Conservation (phyloP, 2,797 vertebrate species). For the Argentina silus region DNA sequence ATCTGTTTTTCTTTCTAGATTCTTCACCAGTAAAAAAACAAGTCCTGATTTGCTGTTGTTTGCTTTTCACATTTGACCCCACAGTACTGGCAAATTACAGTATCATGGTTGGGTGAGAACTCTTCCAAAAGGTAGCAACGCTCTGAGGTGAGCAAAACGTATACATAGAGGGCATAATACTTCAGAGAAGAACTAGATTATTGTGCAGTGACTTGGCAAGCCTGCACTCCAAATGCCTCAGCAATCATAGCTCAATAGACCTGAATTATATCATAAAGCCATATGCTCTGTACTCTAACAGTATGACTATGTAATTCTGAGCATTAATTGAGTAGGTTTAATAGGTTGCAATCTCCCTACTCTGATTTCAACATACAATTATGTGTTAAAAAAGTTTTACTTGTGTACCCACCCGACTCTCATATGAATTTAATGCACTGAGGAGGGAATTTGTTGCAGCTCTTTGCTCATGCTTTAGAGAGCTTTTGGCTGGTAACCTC, state of each 20-base stretch:
- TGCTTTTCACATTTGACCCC: no score
- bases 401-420: background rate
- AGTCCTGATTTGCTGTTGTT: no score
- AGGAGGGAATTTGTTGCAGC: background rate
- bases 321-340: background rate
- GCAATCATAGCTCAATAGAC: background rate
- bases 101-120: constrained; percentile 24
- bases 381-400: background rate
- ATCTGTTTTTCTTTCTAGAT: no score
- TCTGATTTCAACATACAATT: background rate
- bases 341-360: background rate
- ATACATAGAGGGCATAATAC: background rate
- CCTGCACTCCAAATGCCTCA: background rate
- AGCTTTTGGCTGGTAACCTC: constrained; percentile 5
- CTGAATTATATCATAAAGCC: no score
- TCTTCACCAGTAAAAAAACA: no score
- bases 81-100: constrained; percentile 15
- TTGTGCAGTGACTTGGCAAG: background rate
- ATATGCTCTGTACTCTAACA: background rate
- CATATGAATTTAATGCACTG: background rate
- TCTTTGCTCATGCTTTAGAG: constrained; percentile 3
- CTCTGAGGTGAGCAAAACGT: background rate
- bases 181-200: background rate
- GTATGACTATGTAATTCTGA: background rate
- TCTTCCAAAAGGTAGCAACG: constrained; percentile 18